Evolutionary conservation across 1,140 invertebrate species (phyloP).

Genomic region (Scaptomyza montana): DNA sequence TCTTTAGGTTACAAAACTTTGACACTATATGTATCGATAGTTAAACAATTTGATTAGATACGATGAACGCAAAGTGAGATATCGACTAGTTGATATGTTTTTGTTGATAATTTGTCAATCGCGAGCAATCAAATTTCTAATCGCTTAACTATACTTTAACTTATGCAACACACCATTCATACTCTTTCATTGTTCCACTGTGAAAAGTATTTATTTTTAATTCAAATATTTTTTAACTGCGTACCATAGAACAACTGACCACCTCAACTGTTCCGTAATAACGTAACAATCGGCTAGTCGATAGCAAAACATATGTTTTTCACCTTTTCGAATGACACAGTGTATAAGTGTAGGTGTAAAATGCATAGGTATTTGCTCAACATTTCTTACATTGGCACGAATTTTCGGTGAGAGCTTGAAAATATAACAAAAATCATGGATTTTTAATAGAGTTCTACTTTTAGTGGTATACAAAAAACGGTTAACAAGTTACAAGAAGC

Average conservation of each 20-base stretch:
- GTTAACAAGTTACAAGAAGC: constrained; percentile 63
- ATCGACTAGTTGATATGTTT: constrained; percentile 7
- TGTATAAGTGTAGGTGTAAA: constrained; percentile 60
- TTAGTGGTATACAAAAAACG: constrained; percentile 85
- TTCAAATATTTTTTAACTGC: too few species aligned
- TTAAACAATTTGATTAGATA: neutral
- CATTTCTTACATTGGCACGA: constrained; percentile 87
- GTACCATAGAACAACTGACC: neutral
- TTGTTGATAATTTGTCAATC: neutral
- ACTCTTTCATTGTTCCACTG: too few species aligned
- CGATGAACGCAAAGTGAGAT: constrained; percentile 3
- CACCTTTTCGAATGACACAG: constrained; percentile 6
- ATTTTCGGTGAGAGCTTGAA: constrained; percentile 84
- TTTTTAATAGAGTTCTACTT: constrained; percentile 6
- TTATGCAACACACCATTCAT: too few species aligned
- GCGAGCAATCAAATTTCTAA: too few species aligned
- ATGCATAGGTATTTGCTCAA: constrained; percentile 86
- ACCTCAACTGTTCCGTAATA: neutral
- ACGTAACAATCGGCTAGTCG: constrained; percentile 2
- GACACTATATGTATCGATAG: constrained; percentile 33
- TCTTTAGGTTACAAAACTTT: constrained; percentile 63
- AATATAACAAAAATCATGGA: neutral
- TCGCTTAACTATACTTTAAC: too few species aligned
- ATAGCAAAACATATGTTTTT: constrained; percentile 34
- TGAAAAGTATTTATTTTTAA: too few species aligned